Percentiles rank a stretch among this genome's conserved stretches.
phyloP scores from a whole-genome alignment of 37 sponge, comb jelly and placozoan species.

The Beroe ovata region DNA sequence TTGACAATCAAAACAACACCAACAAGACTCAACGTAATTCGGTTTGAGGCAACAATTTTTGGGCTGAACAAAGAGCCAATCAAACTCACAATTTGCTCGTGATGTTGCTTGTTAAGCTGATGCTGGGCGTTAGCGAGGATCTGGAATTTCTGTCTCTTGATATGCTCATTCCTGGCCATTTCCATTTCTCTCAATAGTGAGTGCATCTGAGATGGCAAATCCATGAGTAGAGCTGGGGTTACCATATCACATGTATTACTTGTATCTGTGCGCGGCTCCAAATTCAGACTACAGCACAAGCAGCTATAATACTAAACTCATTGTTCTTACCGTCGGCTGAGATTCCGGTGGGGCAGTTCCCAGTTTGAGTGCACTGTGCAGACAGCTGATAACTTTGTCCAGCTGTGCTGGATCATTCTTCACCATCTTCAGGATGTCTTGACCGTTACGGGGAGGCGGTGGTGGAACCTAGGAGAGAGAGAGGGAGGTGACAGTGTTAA shows the following conservation, averaged over 20 bases:
- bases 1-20: too few relatives aligned
- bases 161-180: slow-evolving; percentile 26
- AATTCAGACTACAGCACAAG: too few relatives aligned
- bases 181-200: slow-evolving; percentile 43
- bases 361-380: slow-evolving; percentile 36
- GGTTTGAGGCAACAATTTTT: too few relatives aligned
- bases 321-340: slow-evolving; percentile 12
- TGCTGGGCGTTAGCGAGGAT: slow-evolving; percentile 50
- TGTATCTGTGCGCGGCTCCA: too few relatives aligned
- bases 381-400: slow-evolving; percentile 58
- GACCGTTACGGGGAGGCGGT: slow-evolving; percentile 34
- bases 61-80: too few relatives aligned
- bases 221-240: too few relatives aligned
- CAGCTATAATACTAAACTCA: too few relatives aligned
- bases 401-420: slow-evolving; percentile 66
- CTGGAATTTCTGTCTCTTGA: slow-evolving; percentile 31
- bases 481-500: too few relatives aligned
- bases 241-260: too few relatives aligned
- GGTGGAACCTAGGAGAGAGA: too few relatives aligned
- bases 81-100: slow-evolving; percentile 28
- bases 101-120: slow-evolving; percentile 28
- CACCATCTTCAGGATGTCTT: slow-evolving; percentile 31
- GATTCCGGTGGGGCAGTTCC: slow-evolving; percentile 53
- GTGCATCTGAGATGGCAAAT: slow-evolving; percentile 32
- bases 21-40: too few relatives aligned